Base-by-base conservation (phyloP, 2,888 invertebrate species). In the Drosophila gaucha region DNA sequence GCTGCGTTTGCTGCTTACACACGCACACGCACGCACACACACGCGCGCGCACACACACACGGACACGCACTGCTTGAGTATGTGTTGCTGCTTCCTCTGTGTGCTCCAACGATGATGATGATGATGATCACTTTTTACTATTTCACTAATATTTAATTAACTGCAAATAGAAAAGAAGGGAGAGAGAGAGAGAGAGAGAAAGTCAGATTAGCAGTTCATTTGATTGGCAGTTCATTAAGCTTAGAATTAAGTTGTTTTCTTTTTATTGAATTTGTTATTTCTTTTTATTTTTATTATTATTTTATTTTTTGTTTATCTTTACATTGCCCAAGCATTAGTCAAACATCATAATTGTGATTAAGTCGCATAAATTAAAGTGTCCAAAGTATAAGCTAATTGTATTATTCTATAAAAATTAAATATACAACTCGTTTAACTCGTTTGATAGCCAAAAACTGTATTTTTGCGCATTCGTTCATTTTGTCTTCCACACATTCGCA, bases 391-490 rank as follows among this genome's bases (percentile, higher is more conserved):
- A 44, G 59, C 14, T 60, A 59, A 46, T 62, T 62, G 41, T 41
- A 49, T 49, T 64, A 63, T 46, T 60, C 46, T 31, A 35, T 41
- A 36, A 20, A 24, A 35, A 57, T 38, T 14, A 12, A 38, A 52
- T 20, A 31, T 28, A 43, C 44, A 68, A 68, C 55, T 50, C 69
- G 69, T 68, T 67, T 47, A 33, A 51, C 60, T 68, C 47, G 67
- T 66, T 66, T 49, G 10, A 41, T 43, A 12, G 31, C 26, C 30
- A 31, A 26, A 62, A 66, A 66, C 41, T 36, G 35, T 56, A 62
- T 44, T 67, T 36, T 36, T 46, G 38, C 33, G 24, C 44, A 16
- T 60, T 59, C 9, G 20, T 28, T 35, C 26, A 3, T 14, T 62
- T 33, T 22, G 28, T 31, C 20, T n/a, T 28, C 6, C 14, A 24